Conservation (phyloP, 1,140 invertebrate genomes). For the Drosophila grimshawi region DNA sequence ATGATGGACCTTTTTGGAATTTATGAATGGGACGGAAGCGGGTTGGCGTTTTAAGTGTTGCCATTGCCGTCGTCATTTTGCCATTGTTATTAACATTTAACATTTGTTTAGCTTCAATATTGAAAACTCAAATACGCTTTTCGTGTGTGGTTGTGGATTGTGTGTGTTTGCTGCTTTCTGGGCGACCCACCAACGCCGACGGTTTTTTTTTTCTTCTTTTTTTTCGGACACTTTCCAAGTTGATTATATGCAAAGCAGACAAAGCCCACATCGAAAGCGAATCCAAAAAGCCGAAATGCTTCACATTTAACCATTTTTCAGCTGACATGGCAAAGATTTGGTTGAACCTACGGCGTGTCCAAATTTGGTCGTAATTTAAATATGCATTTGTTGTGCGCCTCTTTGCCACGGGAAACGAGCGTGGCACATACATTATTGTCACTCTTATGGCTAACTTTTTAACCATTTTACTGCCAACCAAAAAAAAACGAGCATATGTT, state of each 20-base stretch:
- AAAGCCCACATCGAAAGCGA: slow-evolving; percentile 43
- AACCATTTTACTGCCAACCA: not conserved
- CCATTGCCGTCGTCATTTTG: slow-evolving; percentile 54
- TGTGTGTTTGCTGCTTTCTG: slow-evolving; percentile 20
- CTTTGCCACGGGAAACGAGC: not conserved
- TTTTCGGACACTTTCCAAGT: slow-evolving; percentile 41
- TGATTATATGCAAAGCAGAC: slow-evolving; percentile 40
- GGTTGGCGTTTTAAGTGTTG: slow-evolving; percentile 65
- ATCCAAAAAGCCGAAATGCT: slow-evolving; percentile 22
- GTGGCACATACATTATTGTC: slow-evolving; percentile 17
- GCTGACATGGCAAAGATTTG: slow-evolving; percentile 47
- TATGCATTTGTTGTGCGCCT: slow-evolving; percentile 58
- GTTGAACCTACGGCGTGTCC: slow-evolving; percentile 48
- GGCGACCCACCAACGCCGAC: slow-evolving; percentile 41
- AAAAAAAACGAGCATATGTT: too few relatives aligned
- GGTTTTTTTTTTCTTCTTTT: slow-evolving; percentile 21
- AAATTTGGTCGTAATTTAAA: slow-evolving; percentile 62
- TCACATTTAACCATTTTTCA: slow-evolving; percentile 45
- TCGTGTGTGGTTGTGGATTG: slow-evolving; percentile 17
- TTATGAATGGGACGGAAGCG: slow-evolving; percentile 58
- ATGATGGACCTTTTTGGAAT: slow-evolving; percentile 37
- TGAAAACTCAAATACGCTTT: slow-evolving; percentile 63
- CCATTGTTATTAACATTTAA: slow-evolving; percentile 49
- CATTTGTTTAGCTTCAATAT: slow-evolving; percentile 66
- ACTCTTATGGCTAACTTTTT: slow-evolving; percentile 34